Percentiles rank a stretch among this genome's conserved stretches.
These are phyloP conservation scores for Terrapene triunguis DNA, from an alignment of 2,113 vertebrate genomes.

Conservation along the genomic window DNA sequence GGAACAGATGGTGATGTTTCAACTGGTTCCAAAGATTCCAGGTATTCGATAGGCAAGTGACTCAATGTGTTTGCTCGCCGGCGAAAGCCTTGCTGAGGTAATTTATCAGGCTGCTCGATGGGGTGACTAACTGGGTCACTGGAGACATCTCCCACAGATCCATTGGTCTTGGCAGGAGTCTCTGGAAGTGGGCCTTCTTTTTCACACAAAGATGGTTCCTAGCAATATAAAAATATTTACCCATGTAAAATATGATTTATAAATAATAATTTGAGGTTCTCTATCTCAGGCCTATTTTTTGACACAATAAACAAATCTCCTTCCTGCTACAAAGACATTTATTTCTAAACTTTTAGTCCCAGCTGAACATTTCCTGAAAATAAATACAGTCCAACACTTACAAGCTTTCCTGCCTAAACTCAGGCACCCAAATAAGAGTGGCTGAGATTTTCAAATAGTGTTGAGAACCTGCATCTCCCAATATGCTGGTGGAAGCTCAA, in stretches of 20 bases:
- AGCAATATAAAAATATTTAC: neutral
- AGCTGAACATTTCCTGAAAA: neutral
- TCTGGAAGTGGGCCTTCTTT: slow-evolving; percentile 42
- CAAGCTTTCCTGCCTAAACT: neutral
- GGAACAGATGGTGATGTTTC: slow-evolving; percentile 78
- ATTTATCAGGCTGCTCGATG: neutral
- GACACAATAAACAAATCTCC: neutral
- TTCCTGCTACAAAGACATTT: neutral
- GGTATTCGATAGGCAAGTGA: slow-evolving; percentile 83
- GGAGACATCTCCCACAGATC: slow-evolving; percentile 86
- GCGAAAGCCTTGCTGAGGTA: slow-evolving; percentile 84
- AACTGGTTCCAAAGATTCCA: slow-evolving; percentile 40
- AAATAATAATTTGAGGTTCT: neutral
- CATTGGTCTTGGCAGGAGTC: slow-evolving; percentile 77
- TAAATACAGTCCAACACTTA: neutral
- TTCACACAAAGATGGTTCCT: slow-evolving; percentile 69
- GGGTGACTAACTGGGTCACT: slow-evolving; percentile 70
- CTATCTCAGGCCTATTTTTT: neutral
- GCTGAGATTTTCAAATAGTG: neutral
- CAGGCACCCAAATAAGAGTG: neutral
- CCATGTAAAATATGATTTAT: neutral
- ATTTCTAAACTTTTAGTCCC: neutral
- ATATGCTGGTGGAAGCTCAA: neutral
- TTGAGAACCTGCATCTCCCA: neutral
- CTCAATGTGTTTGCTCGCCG: slow-evolving; percentile 92